Evolutionary conservation across 2,113 vertebrate species (phyloP), one percentile per base, ranked within the genome.

Genomic region (Salminus brasiliensis): DNA sequence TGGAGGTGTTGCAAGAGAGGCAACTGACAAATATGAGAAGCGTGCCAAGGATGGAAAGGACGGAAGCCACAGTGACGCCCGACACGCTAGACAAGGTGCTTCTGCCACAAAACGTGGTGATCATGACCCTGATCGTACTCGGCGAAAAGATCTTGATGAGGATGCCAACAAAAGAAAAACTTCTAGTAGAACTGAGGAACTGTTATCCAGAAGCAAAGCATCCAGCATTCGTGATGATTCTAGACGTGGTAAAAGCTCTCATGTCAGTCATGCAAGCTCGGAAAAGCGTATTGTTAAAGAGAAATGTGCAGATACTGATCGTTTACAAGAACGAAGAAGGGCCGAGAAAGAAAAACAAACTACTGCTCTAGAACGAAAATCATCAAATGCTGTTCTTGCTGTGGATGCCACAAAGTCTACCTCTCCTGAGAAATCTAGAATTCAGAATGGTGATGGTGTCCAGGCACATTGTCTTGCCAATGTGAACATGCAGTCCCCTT

Each of bases 151-250:
- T 30, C 30, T 39, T 13, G 49, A 68, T n/a, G 43, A 80, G 27
- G 74, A 68, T 59, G 11, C 16, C 12, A 12, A 71, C 52, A 74
- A 65, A 60, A 70, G 53, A 25, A 78, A 73, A 66, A 60, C n/a
- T 16, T 81, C 79, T 32, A 63, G 59, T 5, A 84, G 49, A 75
- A 34, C 23, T 0, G 30, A 72, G 23, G 79, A 75, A 25, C 12
- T 25, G 49, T 63, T 52, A 15, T 36, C 32, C 57, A 73, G 49
- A 30, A 70, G 30, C 41, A 78, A 65, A 69, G 92, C 89, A 84
- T 84, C 86, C 29, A 90, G 92, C 76, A 88, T 87, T 13, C 90
- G 93, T 65, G 90, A 68, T 88, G 87, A 93, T 86, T 55, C 93
- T 90, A 88, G 92, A 92, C 41, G 92, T 91, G 83, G 91, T 90